These are phyloP conservation scores for Vesta saturnalis DNA, from an alignment of 2,888 invertebrate genomes.

Conservation along the genomic window DNA sequence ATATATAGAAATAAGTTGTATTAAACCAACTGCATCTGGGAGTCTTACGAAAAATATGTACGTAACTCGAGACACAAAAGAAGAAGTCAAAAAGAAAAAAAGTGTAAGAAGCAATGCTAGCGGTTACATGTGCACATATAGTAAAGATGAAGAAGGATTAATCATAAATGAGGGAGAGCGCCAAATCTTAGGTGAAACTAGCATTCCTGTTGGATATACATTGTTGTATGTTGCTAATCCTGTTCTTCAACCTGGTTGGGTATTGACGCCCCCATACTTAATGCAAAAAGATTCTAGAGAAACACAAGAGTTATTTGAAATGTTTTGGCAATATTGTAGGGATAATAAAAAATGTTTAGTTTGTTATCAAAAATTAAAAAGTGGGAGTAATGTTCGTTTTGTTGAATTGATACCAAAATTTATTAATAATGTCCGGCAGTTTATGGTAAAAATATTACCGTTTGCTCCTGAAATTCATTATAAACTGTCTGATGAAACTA, in stretches of 20 bases:
- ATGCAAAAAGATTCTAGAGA: slow-evolving; percentile 25
- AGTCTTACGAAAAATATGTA: slow-evolving; percentile 20
- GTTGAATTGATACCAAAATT: slow-evolving; percentile 31
- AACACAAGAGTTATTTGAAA: slow-evolving; percentile 21
- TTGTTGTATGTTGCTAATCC: slow-evolving; percentile 24
- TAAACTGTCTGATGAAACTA: not conserved
- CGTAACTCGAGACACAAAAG: slow-evolving; percentile 31
- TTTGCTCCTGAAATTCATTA: slow-evolving; percentile 22
- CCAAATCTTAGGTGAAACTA: slow-evolving; percentile 22
- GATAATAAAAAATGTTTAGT: slow-evolving; percentile 23
- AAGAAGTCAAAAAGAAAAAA: slow-evolving; percentile 33
- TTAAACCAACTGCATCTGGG: slow-evolving; percentile 10
- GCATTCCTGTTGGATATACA: slow-evolving; percentile 26
- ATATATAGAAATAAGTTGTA: slow-evolving; percentile 20
- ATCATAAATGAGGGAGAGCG: slow-evolving; percentile 17
- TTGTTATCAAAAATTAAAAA: slow-evolving; percentile 25
- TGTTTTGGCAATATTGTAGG: slow-evolving; percentile 32
- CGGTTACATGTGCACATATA: slow-evolving; percentile 13
- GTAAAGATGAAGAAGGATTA: slow-evolving; percentile 7
- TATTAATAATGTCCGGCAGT: slow-evolving; percentile 29
- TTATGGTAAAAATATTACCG: slow-evolving; percentile 23
- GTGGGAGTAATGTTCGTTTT: slow-evolving; percentile 18
- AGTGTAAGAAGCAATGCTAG: not conserved
- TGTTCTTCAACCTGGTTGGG: slow-evolving; percentile 19
- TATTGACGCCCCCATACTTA: slow-evolving; percentile 20